These are phyloP conservation scores for Argopecten irradians DNA, from an alignment of 1,140 invertebrate species.

Conservation along the genomic window DNA sequence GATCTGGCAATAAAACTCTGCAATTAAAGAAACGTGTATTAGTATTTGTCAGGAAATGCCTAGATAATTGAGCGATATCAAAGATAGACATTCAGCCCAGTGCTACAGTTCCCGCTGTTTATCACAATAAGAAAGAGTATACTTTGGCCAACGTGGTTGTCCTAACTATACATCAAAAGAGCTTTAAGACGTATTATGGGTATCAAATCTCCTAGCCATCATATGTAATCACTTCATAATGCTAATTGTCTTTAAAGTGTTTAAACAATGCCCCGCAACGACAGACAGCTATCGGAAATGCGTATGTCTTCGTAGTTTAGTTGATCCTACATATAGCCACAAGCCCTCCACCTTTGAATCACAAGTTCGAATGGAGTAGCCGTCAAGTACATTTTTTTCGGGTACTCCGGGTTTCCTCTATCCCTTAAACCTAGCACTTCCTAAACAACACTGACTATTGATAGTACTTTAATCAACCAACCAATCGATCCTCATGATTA, in stretches of 20 bases:
- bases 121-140: background rate
- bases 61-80: background rate
- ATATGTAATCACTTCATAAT: background rate
- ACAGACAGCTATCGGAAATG: too few species aligned
- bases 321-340: too few species aligned
- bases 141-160: background rate
- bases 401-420: too few species aligned
- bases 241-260: background rate
- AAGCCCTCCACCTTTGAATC: too few species aligned
- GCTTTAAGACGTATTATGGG: background rate
- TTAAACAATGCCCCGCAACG: too few species aligned
- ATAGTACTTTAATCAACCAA: too few species aligned
- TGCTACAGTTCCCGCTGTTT: background rate
- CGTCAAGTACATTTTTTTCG: too few species aligned
- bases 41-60: background rate
- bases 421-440: too few species aligned
- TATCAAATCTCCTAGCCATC: background rate
- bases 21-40: background rate
- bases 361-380: too few species aligned
- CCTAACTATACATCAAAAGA: background rate
- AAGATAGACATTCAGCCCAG: background rate
- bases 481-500: too few species aligned
- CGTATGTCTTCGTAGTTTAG: too few species aligned
- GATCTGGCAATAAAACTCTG: background rate
- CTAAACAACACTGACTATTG: too few species aligned